Percentiles rank a stretch among this genome's conserved stretches.
Evolutionary conservation across 1,140 invertebrate genomes (phyloP).

Genomic region (Cotesia chilonis): DNA sequence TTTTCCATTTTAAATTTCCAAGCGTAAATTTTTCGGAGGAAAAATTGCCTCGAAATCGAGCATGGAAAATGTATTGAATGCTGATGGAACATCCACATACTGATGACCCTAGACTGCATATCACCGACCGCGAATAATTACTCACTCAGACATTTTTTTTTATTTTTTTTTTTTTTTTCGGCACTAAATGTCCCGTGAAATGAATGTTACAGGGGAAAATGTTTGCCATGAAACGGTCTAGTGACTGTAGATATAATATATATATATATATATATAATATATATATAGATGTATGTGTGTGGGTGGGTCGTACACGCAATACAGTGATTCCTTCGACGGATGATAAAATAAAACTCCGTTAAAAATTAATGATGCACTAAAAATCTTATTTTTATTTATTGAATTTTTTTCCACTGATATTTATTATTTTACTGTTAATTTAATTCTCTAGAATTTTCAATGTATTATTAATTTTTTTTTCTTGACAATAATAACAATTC

Average conservation of each 20-base stretch:
- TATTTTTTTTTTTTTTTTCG: conserved; percentile 21
- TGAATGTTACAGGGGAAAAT: conserved; percentile 35
- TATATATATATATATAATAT: conserved; percentile 1
- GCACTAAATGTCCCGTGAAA: conserved; percentile 46
- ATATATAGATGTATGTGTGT: neutral
- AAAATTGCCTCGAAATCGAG: conserved; percentile 26
- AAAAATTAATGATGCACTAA: conserved; percentile 4
- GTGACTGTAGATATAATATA: neutral
- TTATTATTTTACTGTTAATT: no score
- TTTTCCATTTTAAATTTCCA: no score
- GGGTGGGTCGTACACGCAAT: neutral
- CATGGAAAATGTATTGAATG: conserved; percentile 24
- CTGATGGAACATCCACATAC: conserved; percentile 12
- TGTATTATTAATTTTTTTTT: no score
- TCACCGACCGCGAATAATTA: conserved; percentile 28
- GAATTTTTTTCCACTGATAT: no score
- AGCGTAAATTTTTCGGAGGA: no score
- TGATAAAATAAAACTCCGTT: neutral
- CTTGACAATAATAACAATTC: no score
- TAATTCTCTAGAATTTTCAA: no score
- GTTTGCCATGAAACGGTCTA: neutral
- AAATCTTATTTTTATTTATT: neutral
- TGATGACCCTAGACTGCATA: neutral
- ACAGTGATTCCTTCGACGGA: neutral
- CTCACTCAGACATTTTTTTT: conserved; percentile 8